phyloP scores from a whole-genome alignment of 2,888 invertebrate species.

The Lordiphosa fenestrarum region DNA sequence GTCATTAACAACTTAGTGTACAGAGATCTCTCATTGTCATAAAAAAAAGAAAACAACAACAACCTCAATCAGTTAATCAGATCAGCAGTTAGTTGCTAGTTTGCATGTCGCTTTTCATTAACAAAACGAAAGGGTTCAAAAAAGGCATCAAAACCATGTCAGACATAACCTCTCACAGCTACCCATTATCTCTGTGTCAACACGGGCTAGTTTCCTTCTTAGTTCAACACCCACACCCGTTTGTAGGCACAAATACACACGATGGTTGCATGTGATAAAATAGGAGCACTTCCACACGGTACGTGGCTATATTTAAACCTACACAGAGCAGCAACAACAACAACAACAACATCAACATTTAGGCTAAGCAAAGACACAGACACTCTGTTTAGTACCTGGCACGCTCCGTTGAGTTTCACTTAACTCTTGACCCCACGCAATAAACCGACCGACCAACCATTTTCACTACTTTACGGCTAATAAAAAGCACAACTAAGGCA shows the following conservation, averaged over 20 bases:
- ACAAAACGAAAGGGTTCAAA: slow-evolving; percentile 21
- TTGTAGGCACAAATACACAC: slow-evolving; percentile 13
- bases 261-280: slow-evolving; percentile 71
- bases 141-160: slow-evolving; percentile 13
- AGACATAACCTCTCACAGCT: slow-evolving; percentile 11
- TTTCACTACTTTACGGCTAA: slow-evolving; percentile 65
- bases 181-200: slow-evolving; percentile 6
- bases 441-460: slow-evolving; percentile 22
- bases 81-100: slow-evolving; percentile 20
- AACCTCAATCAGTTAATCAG: slow-evolving; percentile 25
- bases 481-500: slow-evolving; percentile 42
- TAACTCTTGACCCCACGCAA: slow-evolving; percentile 68
- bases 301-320: slow-evolving; percentile 44
- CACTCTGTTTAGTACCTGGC: slow-evolving; percentile 26
- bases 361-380: slow-evolving; percentile 42
- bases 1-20: background rate
- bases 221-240: slow-evolving; percentile 27
- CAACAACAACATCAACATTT: slow-evolving; percentile 29
- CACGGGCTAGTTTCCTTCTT: slow-evolving; percentile 11
- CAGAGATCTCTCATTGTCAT: background rate
- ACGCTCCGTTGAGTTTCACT: slow-evolving; percentile 58
- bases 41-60: no score
- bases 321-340: background rate
- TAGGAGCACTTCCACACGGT: slow-evolving; percentile 51
- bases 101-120: slow-evolving; percentile 39